A percentile compares a stretch with the other conserved stretches of the same genome.
phyloP scores from a whole-genome alignment of 2,888 invertebrate genomes.

The Chironomus riparius region DNA sequence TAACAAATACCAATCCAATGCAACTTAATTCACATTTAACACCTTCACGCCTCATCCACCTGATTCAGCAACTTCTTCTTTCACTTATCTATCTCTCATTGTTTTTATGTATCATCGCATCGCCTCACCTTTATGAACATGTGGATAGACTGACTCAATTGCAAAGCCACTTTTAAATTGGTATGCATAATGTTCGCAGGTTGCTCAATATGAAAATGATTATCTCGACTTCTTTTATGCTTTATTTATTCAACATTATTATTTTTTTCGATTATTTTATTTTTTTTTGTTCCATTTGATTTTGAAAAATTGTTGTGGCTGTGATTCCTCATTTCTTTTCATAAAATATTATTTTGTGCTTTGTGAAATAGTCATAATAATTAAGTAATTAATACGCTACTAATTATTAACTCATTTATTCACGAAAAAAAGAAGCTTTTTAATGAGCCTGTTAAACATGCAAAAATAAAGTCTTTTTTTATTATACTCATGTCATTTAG shows the following conservation, averaged over 20 bases:
- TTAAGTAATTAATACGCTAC: no score
- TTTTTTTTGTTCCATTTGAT: background rate
- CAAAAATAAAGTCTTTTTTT: no score
- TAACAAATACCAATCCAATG: background rate
- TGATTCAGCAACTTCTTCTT: slow-evolving; percentile 5
- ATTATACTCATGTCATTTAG: no score
- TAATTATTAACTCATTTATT: no score
- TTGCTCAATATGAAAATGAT: background rate
- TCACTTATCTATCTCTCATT: background rate
- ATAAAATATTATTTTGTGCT: no score
- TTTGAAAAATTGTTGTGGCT: no score
- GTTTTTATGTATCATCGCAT: background rate
- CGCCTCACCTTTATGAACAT: background rate
- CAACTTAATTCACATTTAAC: slow-evolving; percentile 1
- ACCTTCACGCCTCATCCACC: slow-evolving; percentile 5
- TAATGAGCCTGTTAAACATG: no score
- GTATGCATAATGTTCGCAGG: background rate
- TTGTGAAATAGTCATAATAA: no score
- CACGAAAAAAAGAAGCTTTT: no score
- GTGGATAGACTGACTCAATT: background rate
- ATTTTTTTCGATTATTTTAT: background rate
- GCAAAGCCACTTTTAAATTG: background rate
- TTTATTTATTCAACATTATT: background rate
- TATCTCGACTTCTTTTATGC: background rate
- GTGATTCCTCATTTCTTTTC: no score